A percentile compares a stretch with the other conserved stretches of the same genome.
Evolutionary conservation across 2,113 vertebrate species (phyloP).

Genomic region (Oncorhynchus tshawytscha): DNA sequence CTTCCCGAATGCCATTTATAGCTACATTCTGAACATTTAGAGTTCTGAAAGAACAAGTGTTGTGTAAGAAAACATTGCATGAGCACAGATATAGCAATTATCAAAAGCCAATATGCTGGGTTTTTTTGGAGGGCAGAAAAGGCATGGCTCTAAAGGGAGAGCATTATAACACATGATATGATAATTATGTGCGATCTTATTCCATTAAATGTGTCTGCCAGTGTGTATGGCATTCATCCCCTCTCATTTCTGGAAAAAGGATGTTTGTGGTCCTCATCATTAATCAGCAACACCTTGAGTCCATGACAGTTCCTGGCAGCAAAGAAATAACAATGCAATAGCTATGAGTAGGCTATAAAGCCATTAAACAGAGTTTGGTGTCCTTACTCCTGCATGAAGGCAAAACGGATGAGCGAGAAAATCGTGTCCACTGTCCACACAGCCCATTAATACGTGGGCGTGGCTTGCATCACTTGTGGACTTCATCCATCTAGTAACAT

Average conservation of each 20-base stretch:
- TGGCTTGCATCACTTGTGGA: not conserved
- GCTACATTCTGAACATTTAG: slow-evolving; percentile 25
- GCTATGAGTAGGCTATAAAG: not conserved
- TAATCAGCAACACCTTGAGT: too few relatives aligned
- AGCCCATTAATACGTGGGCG: not conserved
- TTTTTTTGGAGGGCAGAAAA: too few relatives aligned
- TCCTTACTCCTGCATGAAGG: too few relatives aligned
- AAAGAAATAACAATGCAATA: not conserved
- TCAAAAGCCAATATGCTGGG: not conserved
- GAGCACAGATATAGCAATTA: slow-evolving; percentile 15
- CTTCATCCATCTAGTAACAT: not conserved
- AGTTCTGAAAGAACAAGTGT: slow-evolving; percentile 13
- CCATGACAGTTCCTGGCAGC: not conserved
- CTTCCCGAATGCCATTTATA: slow-evolving; percentile 59
- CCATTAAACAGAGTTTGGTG: not conserved
- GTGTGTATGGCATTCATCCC: too few relatives aligned
- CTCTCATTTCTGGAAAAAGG: too few relatives aligned
- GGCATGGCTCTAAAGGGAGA: too few relatives aligned
- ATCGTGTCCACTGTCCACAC: not conserved
- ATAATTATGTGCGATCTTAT: too few relatives aligned
- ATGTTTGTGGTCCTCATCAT: too few relatives aligned
- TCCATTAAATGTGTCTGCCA: too few relatives aligned
- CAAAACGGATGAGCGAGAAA: not conserved
- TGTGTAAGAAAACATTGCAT: slow-evolving; percentile 29
- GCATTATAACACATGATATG: too few relatives aligned